phyloP scores from a whole-genome alignment of 1,140 invertebrate genomes.

The Archivesica marissinica region DNA sequence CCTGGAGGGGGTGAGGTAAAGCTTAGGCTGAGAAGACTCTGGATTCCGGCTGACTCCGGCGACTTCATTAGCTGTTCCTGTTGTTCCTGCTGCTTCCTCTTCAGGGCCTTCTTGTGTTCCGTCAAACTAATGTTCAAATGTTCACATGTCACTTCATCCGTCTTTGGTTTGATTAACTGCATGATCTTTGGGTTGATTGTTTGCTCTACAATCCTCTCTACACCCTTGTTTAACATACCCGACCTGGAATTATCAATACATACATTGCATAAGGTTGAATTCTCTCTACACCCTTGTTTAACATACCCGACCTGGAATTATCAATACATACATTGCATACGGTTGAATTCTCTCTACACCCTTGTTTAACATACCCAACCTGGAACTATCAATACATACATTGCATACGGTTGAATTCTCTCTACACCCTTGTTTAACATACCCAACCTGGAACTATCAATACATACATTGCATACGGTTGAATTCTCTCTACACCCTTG shows the following conservation, averaged over 20 bases:
- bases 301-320: constrained; percentile 89
- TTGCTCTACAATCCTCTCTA: constrained; percentile 97
- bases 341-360: constrained; percentile 96
- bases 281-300: constrained; percentile 93
- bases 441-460: no score
- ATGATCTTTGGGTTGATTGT: constrained; percentile 97
- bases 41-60: constrained; percentile 48
- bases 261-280: no score
- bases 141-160: constrained; percentile 95
- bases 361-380: constrained; percentile 91
- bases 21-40: constrained; percentile 63
- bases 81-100: constrained; percentile 72
- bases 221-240: constrained; percentile 92
- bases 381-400: no score
- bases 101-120: constrained; percentile 73
- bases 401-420: no score
- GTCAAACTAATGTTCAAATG: constrained; percentile 90
- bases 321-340: no score
- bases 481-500: no score
- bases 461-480: no score
- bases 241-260: constrained; percentile 87
- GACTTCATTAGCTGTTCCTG: constrained; percentile 65
- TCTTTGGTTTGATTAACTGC: constrained; percentile 92
- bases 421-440: no score
- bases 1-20: constrained; percentile 63